Evolutionary conservation across 2,888 invertebrate species (phyloP).

Genomic region (Euzophera pinguis): DNA sequence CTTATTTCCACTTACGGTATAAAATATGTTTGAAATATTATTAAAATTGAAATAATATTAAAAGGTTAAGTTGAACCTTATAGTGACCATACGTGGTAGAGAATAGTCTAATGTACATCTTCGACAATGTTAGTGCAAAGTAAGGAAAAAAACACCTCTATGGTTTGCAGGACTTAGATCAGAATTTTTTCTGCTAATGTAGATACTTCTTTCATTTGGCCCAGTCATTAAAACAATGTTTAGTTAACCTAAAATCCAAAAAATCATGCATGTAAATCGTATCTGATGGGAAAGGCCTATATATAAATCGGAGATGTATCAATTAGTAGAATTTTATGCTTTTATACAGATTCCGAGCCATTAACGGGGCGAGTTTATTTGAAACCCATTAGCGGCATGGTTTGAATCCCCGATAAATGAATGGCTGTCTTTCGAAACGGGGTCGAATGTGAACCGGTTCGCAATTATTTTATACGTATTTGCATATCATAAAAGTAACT

Average conservation of each 20-base stretch:
- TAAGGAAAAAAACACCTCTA: too few species aligned
- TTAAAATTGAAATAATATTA: too few species aligned
- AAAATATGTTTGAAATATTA: too few species aligned
- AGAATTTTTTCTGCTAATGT: too few species aligned
- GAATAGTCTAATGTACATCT: too few species aligned
- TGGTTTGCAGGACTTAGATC: too few species aligned
- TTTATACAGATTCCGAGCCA: slow-evolving; percentile 53
- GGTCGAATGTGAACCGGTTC: slow-evolving; percentile 44
- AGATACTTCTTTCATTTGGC: too few species aligned
- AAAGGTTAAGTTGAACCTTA: too few species aligned
- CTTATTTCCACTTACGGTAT: too few species aligned
- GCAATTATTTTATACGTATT: slow-evolving; percentile 35
- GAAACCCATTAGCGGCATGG: slow-evolving; percentile 65
- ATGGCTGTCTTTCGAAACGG: slow-evolving; percentile 55
- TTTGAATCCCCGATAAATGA: slow-evolving; percentile 56
- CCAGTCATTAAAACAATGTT: not conserved
- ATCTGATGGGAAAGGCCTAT: slow-evolving; percentile 2
- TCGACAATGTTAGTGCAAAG: too few species aligned
- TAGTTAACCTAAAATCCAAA: not conserved
- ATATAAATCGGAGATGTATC: slow-evolving; percentile 29
- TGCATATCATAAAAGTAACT: slow-evolving; percentile 9
- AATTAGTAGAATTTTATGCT: slow-evolving; percentile 50
- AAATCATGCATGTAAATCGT: slow-evolving; percentile 4
- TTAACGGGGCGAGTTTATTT: slow-evolving; percentile 63
- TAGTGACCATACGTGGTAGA: too few species aligned